Conservation (phyloP, 2,113 vertebrate species). For the Paraplagusia blochii region DNA sequence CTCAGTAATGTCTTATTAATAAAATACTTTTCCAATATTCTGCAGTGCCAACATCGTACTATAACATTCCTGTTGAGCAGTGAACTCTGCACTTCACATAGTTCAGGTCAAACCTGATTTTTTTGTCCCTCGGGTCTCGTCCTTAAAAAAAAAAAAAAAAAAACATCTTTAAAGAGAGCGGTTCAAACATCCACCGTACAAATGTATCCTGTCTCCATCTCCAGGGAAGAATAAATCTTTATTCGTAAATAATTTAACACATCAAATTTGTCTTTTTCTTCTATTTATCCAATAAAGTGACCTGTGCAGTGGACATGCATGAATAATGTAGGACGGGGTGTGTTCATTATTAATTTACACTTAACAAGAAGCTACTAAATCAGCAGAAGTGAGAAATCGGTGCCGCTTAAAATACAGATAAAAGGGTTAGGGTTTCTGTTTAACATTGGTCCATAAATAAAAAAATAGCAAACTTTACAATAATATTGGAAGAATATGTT, state of each 20-base stretch:
- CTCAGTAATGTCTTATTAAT: no score
- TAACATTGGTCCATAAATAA: no score
- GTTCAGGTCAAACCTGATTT: slow-evolving; percentile 32
- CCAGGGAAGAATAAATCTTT: slow-evolving; percentile 64
- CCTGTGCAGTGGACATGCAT: slow-evolving; percentile 36
- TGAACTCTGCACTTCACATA: slow-evolving; percentile 31
- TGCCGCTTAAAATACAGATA: no score
- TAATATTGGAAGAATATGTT: no score
- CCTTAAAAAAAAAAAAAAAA: no score
- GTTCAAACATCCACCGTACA: slow-evolving; percentile 36
- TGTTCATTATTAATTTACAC: slow-evolving; percentile 76
- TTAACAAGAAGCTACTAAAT: slow-evolving; percentile 69
- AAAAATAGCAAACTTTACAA: no score
- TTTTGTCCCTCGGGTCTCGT: slow-evolving; percentile 52
- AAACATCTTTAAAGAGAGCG: slow-evolving; percentile 50
- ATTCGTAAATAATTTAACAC: slow-evolving; percentile 70
- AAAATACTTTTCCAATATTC: no score
- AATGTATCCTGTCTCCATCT: slow-evolving; percentile 24
- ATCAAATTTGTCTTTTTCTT: slow-evolving; percentile 70
- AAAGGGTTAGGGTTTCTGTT: no score
- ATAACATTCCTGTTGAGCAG: background rate
- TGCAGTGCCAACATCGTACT: slow-evolving; percentile 6
- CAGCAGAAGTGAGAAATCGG: no score
- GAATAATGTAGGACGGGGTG: slow-evolving; percentile 62
- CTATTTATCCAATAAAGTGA: slow-evolving; percentile 70